Percentiles rank a stretch among this genome's conserved stretches.
phyloP scores from a whole-genome alignment of 2,888 invertebrate genomes.

The Sphaerophoria rueppellii region DNA sequence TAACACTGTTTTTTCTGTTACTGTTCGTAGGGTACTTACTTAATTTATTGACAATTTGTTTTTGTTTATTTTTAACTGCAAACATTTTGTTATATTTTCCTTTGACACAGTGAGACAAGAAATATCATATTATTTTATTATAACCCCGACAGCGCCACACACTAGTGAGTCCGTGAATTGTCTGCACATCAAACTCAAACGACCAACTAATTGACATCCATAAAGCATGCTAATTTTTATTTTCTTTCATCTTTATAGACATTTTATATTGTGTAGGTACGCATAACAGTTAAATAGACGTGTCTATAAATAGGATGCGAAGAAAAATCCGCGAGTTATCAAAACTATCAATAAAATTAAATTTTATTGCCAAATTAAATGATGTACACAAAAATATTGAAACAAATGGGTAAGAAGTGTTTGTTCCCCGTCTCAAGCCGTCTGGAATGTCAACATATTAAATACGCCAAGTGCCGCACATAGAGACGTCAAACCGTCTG shows the following conservation, averaged over 20 bases:
- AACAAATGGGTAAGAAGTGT: constrained; percentile 18
- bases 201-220: constrained; percentile 72
- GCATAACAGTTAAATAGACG: neutral
- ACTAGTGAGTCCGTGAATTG: constrained; percentile 8
- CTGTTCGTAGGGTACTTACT: constrained; percentile 5
- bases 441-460: constrained; percentile 31
- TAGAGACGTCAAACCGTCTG: constrained; percentile 24
- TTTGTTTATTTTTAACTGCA: constrained; percentile 40
- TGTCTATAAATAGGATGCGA: constrained; percentile 13
- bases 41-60: constrained; percentile 32
- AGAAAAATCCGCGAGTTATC: constrained; percentile 64
- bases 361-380: constrained; percentile 69
- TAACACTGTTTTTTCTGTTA: constrained; percentile 17
- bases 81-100: constrained; percentile 47
- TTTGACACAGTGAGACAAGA: constrained; percentile 9
- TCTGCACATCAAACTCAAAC: constrained; percentile 65
- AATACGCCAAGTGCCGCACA: constrained; percentile 45
- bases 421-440: constrained; percentile 48
- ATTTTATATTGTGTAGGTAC: neutral
- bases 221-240: constrained; percentile 69
- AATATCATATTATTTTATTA: neutral
- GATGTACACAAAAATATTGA: constrained; percentile 69
- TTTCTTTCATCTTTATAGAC: constrained; percentile 41
- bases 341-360: constrained; percentile 72
- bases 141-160: neutral